These are phyloP conservation scores for Pseudococcus jackbeardsleyi DNA, from an alignment of 2,888 invertebrate genomes.

Conservation along the genomic window DNA sequence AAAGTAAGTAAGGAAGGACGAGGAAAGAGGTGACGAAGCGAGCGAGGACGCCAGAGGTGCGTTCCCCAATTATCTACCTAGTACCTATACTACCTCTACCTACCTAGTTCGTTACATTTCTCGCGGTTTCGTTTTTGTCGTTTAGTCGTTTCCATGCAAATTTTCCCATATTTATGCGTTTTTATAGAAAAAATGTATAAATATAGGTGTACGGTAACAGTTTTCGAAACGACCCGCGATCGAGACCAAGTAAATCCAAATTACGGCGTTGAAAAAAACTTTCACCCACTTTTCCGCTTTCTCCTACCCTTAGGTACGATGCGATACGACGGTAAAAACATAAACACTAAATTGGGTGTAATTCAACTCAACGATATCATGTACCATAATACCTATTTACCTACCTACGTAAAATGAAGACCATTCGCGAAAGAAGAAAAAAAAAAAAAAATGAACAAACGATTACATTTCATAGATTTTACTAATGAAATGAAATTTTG, in stretches of 20 bases:
- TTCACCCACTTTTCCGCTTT: neutral
- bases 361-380: neutral
- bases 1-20: neutral
- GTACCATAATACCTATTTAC: too few relatives aligned
- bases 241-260: neutral
- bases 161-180: constrained; percentile 6
- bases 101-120: neutral
- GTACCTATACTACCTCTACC: too few relatives aligned
- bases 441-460: neutral
- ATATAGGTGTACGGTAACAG: neutral
- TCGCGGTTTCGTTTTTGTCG: neutral
- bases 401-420: neutral
- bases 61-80: neutral
- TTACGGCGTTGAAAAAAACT: neutral
- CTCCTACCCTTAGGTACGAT: neutral
- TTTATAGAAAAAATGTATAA: neutral
- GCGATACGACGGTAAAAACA: neutral
- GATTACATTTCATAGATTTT: neutral
- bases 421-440: neutral
- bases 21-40: neutral
- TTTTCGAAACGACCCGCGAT: neutral
- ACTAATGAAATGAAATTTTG: neutral
- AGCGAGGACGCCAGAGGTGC: neutral
- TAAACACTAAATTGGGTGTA: neutral
- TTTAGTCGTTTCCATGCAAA: constrained; percentile 29